Percentiles rank a stretch among this genome's conserved stretches.
These are phyloP conservation scores for Dysidea cf. avara DNA, from an alignment of 37 sponge, comb jelly and placozoan genomes.

Conservation along the genomic window DNA sequence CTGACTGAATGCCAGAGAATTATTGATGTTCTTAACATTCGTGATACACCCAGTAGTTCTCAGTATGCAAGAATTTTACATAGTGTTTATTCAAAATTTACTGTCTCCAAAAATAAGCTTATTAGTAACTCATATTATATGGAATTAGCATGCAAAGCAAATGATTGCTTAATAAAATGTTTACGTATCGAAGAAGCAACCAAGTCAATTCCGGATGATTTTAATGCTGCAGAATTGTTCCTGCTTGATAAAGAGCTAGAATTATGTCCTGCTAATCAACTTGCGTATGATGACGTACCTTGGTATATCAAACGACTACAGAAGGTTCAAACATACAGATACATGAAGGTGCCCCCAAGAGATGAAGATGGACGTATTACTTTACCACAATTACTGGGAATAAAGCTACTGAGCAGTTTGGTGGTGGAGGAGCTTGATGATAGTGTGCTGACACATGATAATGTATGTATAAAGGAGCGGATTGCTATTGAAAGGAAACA, in stretches of 20 bases:
- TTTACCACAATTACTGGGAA: slow-evolving; percentile 36
- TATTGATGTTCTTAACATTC: no score
- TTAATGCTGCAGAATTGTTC: background rate
- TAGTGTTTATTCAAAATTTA: slow-evolving; percentile 3
- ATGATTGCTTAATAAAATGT: slow-evolving; percentile 9
- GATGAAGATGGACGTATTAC: slow-evolving; percentile 17
- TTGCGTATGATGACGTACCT: slow-evolving; percentile 38
- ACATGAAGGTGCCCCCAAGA: slow-evolving; percentile 5
- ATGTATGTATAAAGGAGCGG: slow-evolving; percentile 32
- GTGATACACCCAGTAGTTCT: no score
- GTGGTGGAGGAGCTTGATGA: slow-evolving; percentile 38
- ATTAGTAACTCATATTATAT: background rate
- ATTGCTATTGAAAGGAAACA: slow-evolving; percentile 2
- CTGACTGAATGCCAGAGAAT: no score
- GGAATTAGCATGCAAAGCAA: slow-evolving; percentile 12
- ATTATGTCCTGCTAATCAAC: slow-evolving; percentile 3
- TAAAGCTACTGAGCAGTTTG: slow-evolving; percentile 23
- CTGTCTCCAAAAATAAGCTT: background rate
- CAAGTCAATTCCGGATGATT: background rate
- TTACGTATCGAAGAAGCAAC: slow-evolving; percentile 1
- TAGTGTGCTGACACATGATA: background rate
- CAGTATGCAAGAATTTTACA: slow-evolving; percentile 22
- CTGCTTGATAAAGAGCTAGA: slow-evolving; percentile 26
- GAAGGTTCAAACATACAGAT: background rate
- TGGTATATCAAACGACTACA: slow-evolving; percentile 28